These are phyloP conservation scores for Triplophysa rosa DNA, from an alignment of 2,113 vertebrate species.

Conservation along the genomic window DNA sequence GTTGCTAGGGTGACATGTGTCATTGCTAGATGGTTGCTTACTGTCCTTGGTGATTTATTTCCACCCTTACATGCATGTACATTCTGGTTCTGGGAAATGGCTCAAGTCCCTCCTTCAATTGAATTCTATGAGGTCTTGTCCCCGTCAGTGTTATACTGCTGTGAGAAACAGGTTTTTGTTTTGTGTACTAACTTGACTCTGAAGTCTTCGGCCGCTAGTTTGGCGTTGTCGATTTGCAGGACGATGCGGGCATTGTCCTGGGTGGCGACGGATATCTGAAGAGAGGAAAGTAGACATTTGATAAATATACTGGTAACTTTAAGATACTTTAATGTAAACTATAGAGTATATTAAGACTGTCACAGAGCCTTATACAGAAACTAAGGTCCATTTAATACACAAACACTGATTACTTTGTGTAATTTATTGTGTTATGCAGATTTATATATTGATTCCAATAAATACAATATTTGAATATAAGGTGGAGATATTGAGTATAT, in stretches of 20 bases:
- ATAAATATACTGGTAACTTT: too few relatives aligned
- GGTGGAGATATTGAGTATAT: too few relatives aligned
- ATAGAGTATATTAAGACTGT: not conserved
- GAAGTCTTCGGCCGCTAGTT: constrained; percentile 85
- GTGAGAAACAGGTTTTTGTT: not conserved
- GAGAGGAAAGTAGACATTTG: not conserved
- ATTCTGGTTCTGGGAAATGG: too few relatives aligned
- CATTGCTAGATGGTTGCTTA: too few relatives aligned
- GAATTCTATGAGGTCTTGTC: too few relatives aligned
- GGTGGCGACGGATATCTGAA: constrained; percentile 72
- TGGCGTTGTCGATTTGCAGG: constrained; percentile 83
- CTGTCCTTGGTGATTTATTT: too few relatives aligned
- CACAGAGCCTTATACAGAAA: not conserved
- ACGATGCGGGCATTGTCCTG: constrained; percentile 74
- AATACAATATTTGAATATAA: too few relatives aligned
- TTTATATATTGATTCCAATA: not conserved
- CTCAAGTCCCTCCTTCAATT: too few relatives aligned
- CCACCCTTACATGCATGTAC: too few relatives aligned
- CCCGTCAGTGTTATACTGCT: too few relatives aligned
- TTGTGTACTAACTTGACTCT: constrained; percentile 78
- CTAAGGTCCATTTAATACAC: not conserved
- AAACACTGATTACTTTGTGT: not conserved
- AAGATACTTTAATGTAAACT: too few relatives aligned
- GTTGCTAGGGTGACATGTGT: too few relatives aligned
- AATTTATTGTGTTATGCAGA: not conserved